Conservation (phyloP, 2,888 invertebrate species). For the Deilephila elpenor region DNA sequence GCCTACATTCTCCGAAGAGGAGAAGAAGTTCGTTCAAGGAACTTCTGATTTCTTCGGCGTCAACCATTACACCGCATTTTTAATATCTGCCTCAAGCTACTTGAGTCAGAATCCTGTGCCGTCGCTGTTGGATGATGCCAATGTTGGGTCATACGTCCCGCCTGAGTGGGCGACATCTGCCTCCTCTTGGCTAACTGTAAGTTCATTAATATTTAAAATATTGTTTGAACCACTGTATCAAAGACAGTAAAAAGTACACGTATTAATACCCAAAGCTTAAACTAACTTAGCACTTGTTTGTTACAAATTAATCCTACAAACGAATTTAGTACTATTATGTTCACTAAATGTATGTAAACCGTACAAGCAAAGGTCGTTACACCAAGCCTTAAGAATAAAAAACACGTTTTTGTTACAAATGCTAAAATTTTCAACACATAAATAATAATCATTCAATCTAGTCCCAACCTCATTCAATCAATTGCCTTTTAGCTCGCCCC, state of each 20-base stretch:
- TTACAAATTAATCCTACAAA: too few species aligned
- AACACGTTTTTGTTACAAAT: too few species aligned
- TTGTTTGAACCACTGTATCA: too few species aligned
- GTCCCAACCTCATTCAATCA: not conserved
- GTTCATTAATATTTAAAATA: conserved; percentile 35
- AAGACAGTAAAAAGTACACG: too few species aligned
- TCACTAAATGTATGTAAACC: too few species aligned
- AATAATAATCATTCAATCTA: too few species aligned
- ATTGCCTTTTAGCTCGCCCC: conserved; percentile 73
- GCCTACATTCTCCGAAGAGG: conserved; percentile 70
- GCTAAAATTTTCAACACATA: too few species aligned
- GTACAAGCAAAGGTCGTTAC: too few species aligned
- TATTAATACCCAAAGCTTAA: too few species aligned
- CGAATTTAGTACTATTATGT: too few species aligned
- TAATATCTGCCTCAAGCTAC: conserved; percentile 54
- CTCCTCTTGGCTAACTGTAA: conserved; percentile 63
- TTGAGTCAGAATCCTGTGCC: conserved; percentile 47
- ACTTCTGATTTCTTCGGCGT: conserved; percentile 78
- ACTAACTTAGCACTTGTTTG: too few species aligned
- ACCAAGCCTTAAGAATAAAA: too few species aligned
- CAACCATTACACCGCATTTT: conserved; percentile 86
- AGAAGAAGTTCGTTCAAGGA: conserved; percentile 58
- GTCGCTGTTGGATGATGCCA: conserved; percentile 55
- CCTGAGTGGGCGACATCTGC: conserved; percentile 58
- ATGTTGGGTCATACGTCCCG: conserved; percentile 42